Evolutionary conservation across 2,888 invertebrate genomes (phyloP).

Genomic region (Amphimallon solstitiale): DNA sequence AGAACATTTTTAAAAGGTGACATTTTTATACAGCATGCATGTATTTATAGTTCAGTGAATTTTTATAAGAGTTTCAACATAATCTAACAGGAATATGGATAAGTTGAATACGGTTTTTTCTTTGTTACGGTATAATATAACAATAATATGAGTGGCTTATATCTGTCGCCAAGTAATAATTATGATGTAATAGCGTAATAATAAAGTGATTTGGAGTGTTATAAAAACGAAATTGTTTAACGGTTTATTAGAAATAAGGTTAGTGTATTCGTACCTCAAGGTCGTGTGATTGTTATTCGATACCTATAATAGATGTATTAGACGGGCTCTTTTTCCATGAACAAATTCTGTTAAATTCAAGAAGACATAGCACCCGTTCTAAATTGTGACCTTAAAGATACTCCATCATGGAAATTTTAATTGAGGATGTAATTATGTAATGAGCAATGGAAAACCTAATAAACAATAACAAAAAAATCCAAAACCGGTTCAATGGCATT

Average conservation of each 20-base stretch:
- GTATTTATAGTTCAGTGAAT: too few species aligned
- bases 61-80: too few species aligned
- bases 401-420: neutral
- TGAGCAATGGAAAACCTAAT: neutral
- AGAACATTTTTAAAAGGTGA: too few species aligned
- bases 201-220: neutral
- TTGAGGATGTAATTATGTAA: slow-evolving; percentile 4
- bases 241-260: slow-evolving; percentile 28
- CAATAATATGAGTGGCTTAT: too few species aligned
- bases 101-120: too few species aligned
- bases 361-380: slow-evolving; percentile 11
- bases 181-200: too few species aligned
- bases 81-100: too few species aligned
- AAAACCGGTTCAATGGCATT: too few species aligned
- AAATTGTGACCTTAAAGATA: slow-evolving; percentile 26
- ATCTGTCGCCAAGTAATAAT: too few species aligned
- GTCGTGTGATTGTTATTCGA: slow-evolving; percentile 23
- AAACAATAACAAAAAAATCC: too few species aligned
- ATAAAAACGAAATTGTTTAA: slow-evolving; percentile 26
- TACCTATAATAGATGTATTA: neutral
- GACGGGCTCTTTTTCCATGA: slow-evolving; percentile 6
- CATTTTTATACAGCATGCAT: too few species aligned
- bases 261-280: slow-evolving; percentile 20
- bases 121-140: too few species aligned
- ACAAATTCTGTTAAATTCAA: neutral